A percentile compares a stretch with the other conserved stretches of the same genome.
Evolutionary conservation across 2,113 vertebrate genomes (phyloP).

Genomic region (Saiga tatarica): DNA sequence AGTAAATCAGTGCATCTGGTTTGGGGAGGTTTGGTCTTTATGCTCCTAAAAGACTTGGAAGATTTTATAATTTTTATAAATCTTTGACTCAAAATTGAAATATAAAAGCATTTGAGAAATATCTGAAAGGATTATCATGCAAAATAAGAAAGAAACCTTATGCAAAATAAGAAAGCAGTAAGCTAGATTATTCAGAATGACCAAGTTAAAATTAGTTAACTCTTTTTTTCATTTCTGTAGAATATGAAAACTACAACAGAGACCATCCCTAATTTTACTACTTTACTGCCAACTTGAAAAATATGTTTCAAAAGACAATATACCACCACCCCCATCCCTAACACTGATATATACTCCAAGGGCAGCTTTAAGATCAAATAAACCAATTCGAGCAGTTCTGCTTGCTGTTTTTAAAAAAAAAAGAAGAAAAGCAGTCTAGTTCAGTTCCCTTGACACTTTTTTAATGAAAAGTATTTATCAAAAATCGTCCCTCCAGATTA

Average conservation of each 20-base stretch:
- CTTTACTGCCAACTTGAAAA: not conserved
- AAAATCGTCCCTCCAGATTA: not conserved
- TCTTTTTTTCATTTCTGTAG: not conserved
- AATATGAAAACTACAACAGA: not conserved
- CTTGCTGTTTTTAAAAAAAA: not conserved
- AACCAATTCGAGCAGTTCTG: not conserved
- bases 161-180: not conserved
- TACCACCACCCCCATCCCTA: not conserved
- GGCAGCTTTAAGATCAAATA: not conserved
- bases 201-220: not conserved
- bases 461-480: not conserved
- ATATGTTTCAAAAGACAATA: slow-evolving; percentile 25
- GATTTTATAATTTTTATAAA: slow-evolving; percentile 1
- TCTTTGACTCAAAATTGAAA: not conserved
- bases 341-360: not conserved
- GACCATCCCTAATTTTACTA: not conserved
- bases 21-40: not conserved
- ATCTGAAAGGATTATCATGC: not conserved
- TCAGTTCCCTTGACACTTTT: not conserved
- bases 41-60: not conserved
- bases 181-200: slow-evolving; percentile 6
- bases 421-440: not conserved
- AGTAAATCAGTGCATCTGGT: not conserved
- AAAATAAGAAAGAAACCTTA: not conserved
- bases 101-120: not conserved